These are phyloP conservation scores for Hyla sarda DNA, from an alignment of 2,113 vertebrate genomes.

Conservation along the genomic window DNA sequence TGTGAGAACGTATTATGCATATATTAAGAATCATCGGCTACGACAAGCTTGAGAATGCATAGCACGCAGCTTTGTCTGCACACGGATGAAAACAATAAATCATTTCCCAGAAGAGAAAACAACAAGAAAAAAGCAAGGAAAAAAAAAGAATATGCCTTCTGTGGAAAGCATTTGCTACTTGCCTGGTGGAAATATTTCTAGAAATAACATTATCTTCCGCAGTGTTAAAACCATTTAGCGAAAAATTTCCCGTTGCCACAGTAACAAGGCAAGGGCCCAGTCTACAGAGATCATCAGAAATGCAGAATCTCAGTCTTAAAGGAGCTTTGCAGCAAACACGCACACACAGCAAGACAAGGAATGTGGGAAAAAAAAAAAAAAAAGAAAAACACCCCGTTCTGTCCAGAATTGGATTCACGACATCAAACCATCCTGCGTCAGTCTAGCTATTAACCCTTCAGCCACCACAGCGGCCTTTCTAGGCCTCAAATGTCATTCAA, in stretches of 20 bases:
- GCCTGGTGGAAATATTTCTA: slow-evolving; percentile 54
- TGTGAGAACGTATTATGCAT: background rate
- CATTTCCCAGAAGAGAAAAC: slow-evolving; percentile 34
- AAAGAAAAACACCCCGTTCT: slow-evolving; percentile 35
- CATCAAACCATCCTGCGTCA: slow-evolving; percentile 33
- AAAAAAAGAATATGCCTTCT: slow-evolving; percentile 34
- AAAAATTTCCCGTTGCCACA: slow-evolving; percentile 56
- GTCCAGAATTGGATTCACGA: slow-evolving; percentile 36
- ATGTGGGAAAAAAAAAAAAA: background rate
- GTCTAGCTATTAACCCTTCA: slow-evolving; percentile 32
- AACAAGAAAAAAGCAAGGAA: background rate
- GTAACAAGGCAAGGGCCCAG: slow-evolving; percentile 55
- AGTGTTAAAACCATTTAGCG: slow-evolving; percentile 57
- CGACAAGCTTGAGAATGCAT: background rate
- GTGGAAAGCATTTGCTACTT: slow-evolving; percentile 34
- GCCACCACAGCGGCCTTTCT: slow-evolving; percentile 16
- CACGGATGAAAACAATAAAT: slow-evolving; percentile 50
- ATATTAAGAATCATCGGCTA: background rate
- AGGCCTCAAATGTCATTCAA: slow-evolving; percentile 20
- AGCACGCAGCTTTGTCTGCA: slow-evolving; percentile 32
- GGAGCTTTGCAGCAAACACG: slow-evolving; percentile 43
- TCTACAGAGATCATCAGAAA: slow-evolving; percentile 51
- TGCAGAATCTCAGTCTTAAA: slow-evolving; percentile 51
- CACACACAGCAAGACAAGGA: slow-evolving; percentile 22
- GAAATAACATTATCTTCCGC: slow-evolving; percentile 51